Conservation (phyloP, 2,797 vertebrate genomes). For the Eurystomus glaucurus region DNA sequence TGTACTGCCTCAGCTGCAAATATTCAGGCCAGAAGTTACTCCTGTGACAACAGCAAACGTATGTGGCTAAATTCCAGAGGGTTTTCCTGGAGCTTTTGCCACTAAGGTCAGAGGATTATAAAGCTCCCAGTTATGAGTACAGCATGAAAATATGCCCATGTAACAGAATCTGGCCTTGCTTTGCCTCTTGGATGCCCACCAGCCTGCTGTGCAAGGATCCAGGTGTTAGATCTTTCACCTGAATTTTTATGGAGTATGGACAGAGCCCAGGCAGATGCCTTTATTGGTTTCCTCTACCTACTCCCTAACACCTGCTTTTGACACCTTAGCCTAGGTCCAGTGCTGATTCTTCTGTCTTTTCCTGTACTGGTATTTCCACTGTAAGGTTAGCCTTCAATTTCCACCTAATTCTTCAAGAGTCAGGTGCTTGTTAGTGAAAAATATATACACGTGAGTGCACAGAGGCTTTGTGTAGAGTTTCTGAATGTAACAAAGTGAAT, state of each 20-base stretch:
- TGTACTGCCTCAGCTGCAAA: neutral
- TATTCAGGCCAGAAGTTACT: neutral
- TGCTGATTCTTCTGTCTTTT: neutral
- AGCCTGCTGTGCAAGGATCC: neutral
- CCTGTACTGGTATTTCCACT: neutral
- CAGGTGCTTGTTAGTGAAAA: neutral
- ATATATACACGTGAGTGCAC: neutral
- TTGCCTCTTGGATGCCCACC: conserved; percentile 31
- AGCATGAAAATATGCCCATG: neutral
- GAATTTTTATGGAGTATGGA: neutral
- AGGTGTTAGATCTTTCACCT: neutral
- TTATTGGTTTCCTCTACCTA: neutral
- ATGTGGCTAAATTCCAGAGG: neutral
- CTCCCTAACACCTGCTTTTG: neutral
- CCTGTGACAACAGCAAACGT: neutral
- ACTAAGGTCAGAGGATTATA: conserved; percentile 34
- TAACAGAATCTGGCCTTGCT: conserved; percentile 31
- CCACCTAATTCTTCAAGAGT: neutral
- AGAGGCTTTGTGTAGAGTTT: neutral
- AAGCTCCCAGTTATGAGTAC: neutral
- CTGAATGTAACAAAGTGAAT: neutral
- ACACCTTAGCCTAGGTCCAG: neutral
- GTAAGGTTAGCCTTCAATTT: neutral
- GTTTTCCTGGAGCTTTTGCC: conserved; percentile 8
- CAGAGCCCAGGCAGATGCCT: neutral